Evolutionary conservation across 2,797 vertebrate species (phyloP).

Genomic region (Enteromius trimaculatus): DNA sequence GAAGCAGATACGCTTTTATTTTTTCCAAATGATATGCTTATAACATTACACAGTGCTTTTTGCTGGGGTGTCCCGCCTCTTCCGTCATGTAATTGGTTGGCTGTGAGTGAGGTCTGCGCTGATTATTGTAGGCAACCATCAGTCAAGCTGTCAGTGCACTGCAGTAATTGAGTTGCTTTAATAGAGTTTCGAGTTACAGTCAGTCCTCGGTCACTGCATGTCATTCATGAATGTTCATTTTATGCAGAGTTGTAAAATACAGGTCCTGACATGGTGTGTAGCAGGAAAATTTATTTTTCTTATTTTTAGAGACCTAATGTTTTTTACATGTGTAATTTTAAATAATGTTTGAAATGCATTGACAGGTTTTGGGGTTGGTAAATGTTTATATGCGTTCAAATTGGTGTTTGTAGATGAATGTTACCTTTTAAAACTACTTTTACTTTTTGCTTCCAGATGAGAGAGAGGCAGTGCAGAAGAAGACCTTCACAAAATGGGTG

Average conservation of each 20-base stretch:
- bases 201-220: slow-evolving; percentile 1
- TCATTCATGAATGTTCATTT: slow-evolving; percentile 24
- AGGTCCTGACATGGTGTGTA: background rate
- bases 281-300: background rate
- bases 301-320: background rate
- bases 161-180: slow-evolving; percentile 44
- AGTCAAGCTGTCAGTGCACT: slow-evolving; percentile 36
- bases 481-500: slow-evolving; percentile 97
- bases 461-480: slow-evolving; percentile 94
- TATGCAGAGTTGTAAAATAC: slow-evolving; percentile 18
- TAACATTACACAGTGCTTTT: background rate
- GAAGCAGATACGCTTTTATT: background rate
- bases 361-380: background rate
- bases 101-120: slow-evolving; percentile 23
- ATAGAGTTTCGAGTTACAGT: slow-evolving; percentile 40
- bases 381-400: background rate
- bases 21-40: background rate
- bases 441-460: slow-evolving; percentile 78
- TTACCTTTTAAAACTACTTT: background rate
- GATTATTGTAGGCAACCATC: slow-evolving; percentile 40
- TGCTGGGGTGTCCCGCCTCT: background rate
- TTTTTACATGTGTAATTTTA: background rate
- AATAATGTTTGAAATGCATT: background rate
- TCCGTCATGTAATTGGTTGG: slow-evolving; percentile 14
- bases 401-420: background rate